phyloP scores from a whole-genome alignment of 2,113 vertebrate genomes.

The Arvicanthis niloticus region DNA sequence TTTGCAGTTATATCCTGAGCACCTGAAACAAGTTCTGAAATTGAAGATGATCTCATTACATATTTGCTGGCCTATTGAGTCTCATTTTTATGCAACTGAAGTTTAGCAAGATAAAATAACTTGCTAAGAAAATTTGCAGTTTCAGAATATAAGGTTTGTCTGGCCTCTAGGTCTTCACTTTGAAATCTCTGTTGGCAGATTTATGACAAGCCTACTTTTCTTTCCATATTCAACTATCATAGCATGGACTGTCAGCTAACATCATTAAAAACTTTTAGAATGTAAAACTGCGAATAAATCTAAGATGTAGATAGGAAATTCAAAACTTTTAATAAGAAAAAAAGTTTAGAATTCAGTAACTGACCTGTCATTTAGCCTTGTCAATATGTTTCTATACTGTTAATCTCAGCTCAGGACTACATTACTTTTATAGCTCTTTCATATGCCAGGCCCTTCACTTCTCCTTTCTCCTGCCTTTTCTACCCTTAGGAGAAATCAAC shows the following conservation, averaged over 20 bases:
- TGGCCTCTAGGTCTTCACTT: background rate
- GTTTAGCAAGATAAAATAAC: background rate
- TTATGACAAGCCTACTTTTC: background rate
- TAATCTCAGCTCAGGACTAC: background rate
- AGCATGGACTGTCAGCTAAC: background rate
- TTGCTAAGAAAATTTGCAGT: background rate
- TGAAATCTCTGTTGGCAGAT: background rate
- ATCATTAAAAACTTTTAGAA: background rate
- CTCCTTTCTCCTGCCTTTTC: background rate
- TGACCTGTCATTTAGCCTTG: fast-evolving
- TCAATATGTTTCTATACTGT: background rate
- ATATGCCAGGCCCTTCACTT: background rate
- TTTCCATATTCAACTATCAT: background rate
- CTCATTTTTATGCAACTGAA: background rate
- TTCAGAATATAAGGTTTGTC: background rate
- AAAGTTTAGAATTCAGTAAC: background rate
- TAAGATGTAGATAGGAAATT: background rate
- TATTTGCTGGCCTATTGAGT: background rate
- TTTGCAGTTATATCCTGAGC: background rate
- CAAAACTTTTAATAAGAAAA: background rate
- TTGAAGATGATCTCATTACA: background rate
- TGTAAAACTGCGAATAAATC: background rate
- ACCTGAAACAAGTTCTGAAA: background rate
- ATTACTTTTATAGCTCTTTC: background rate
- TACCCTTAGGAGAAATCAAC: background rate